phyloP scores from a whole-genome alignment of 2,113 vertebrate genomes.

The Amblyopsis rosae region DNA sequence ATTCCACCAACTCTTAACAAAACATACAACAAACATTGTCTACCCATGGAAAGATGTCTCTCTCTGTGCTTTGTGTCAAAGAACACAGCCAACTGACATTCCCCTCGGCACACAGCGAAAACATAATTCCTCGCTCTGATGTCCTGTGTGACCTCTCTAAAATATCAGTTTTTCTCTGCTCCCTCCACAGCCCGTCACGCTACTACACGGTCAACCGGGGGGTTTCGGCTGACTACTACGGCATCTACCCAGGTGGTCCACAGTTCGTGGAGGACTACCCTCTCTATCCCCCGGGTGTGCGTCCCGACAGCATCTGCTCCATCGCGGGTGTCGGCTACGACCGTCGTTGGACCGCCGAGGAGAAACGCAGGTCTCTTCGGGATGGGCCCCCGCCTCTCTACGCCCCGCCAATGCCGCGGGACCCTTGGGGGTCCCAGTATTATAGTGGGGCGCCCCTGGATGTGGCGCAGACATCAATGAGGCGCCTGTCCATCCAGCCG shows the following conservation, averaged over 20 bases:
- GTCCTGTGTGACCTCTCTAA: too few relatives aligned
- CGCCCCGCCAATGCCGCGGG: constrained; percentile 60
- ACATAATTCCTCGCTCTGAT: too few relatives aligned
- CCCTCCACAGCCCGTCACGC: constrained; percentile 78
- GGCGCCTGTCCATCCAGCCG: constrained; percentile 88
- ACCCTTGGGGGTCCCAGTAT: constrained; percentile 61
- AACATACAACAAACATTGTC: too few relatives aligned
- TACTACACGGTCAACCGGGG: constrained; percentile 82
- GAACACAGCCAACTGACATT: too few relatives aligned
- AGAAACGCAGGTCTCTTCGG: constrained; percentile 84
- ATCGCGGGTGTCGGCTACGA: constrained; percentile 83
- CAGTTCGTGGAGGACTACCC: constrained; percentile 88
- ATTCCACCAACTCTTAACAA: too few relatives aligned
- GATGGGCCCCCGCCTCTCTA: constrained; percentile 77
- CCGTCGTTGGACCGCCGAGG: constrained; percentile 82
- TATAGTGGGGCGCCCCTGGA: constrained; percentile 81
- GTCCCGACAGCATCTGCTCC: constrained; percentile 94
- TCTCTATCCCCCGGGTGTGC: constrained; percentile 82
- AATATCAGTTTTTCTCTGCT: neutral
- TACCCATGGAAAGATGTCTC: neutral
- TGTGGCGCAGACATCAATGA: constrained; percentile 77
- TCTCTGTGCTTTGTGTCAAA: too few relatives aligned
- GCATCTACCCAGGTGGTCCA: constrained; percentile 75
- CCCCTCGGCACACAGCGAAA: too few relatives aligned
- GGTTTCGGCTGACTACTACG: constrained; percentile 80